Evolutionary conservation across 2,888 invertebrate genomes (phyloP).

Genomic region (Capitulum mitella): DNA sequence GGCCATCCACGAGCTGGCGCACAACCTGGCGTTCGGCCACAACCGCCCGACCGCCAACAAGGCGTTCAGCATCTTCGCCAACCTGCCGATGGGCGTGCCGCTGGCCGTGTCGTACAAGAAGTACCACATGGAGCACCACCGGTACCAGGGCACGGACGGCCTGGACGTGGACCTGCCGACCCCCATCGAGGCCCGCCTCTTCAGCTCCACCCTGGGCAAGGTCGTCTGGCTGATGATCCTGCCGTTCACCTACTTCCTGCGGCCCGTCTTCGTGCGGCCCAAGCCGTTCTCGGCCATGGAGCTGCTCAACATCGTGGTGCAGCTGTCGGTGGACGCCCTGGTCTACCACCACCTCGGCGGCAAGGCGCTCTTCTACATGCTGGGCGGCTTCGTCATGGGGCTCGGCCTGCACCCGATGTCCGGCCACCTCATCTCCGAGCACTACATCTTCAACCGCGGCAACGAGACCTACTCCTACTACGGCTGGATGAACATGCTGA

Average conservation of each 20-base stretch:
- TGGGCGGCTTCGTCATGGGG: slow-evolving; percentile 79
- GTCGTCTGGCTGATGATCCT: slow-evolving; percentile 86
- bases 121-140: slow-evolving; percentile 90
- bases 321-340: slow-evolving; percentile 72
- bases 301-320: slow-evolving; percentile 71
- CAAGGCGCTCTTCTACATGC: slow-evolving; percentile 72
- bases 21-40: slow-evolving; percentile 94
- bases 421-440: slow-evolving; percentile 97
- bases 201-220: slow-evolving; percentile 85
- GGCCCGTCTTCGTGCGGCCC: slow-evolving; percentile 82
- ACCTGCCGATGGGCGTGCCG: slow-evolving; percentile 91
- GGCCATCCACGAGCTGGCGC: slow-evolving; percentile 95
- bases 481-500: slow-evolving; percentile 89
- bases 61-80: slow-evolving; percentile 87
- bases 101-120: slow-evolving; percentile 93
- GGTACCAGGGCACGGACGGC: slow-evolving; percentile 92
- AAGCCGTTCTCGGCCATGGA: slow-evolving; percentile 75
- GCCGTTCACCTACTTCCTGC: slow-evolving; percentile 87
- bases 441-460: slow-evolving; percentile 96
- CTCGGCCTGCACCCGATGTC: slow-evolving; percentile 97
- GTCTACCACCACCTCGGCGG: slow-evolving; percentile 68
- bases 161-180: slow-evolving; percentile 95
- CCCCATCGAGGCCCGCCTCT: slow-evolving; percentile 79
- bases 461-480: slow-evolving; percentile 98
- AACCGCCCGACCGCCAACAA: slow-evolving; percentile 79